phyloP scores from a whole-genome alignment of 2,888 invertebrate species.

The Oscheius sp. region DNA sequence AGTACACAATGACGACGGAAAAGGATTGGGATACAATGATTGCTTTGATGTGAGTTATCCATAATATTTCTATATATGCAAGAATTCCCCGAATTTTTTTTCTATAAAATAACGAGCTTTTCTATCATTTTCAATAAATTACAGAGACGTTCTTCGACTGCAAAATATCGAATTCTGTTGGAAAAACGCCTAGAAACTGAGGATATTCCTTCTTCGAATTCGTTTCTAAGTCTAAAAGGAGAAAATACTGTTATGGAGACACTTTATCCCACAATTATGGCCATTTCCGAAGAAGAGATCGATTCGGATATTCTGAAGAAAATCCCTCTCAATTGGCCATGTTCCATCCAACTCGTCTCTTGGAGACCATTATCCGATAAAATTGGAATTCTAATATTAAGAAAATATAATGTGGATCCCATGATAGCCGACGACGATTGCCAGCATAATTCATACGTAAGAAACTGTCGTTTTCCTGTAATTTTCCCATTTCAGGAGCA shows the following conservation, averaged over 20 bases:
- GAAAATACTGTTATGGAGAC: not conserved
- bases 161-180: conserved; percentile 9
- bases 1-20: conserved; percentile 49
- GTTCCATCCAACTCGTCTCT: conserved; percentile 34
- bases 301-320: not conserved
- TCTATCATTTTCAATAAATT: not conserved
- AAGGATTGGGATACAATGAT: conserved; percentile 49
- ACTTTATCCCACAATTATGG: conserved; percentile 31
- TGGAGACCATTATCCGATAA: conserved; percentile 24
- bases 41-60: conserved; percentile 44
- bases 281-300: not conserved
- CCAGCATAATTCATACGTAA: not conserved
- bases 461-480: not conserved
- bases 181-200: not conserved
- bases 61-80: not conserved
- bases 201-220: not conserved
- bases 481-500: not conserved
- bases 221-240: conserved; percentile 1
- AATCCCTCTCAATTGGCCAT: conserved; percentile 25
- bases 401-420: conserved; percentile 20
- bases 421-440: not conserved
- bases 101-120: not conserved
- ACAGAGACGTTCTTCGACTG: conserved; percentile 6
- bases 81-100: not conserved
- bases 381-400: conserved; percentile 6